These are phyloP conservation scores for Eulacestoma nigropectus DNA, from an alignment of 2,113 vertebrate species.

Conservation along the genomic window DNA sequence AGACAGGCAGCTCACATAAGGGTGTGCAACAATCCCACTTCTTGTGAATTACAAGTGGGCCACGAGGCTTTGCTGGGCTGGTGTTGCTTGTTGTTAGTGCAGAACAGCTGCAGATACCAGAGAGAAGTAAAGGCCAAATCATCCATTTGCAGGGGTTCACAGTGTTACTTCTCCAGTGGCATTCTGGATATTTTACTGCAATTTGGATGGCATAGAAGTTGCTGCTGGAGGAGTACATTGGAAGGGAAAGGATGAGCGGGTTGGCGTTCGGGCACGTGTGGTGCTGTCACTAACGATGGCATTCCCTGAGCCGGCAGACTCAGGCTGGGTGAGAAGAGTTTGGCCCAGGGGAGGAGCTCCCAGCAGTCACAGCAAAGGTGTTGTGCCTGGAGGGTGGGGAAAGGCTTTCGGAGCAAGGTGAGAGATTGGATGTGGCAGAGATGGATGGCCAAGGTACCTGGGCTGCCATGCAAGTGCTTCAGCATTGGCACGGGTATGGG, in stretches of 20 bases:
- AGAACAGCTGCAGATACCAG: not conserved
- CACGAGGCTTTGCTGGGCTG: not conserved
- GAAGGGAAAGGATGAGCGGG: not conserved
- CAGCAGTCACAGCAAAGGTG: not conserved
- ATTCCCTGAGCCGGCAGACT: rapidly evolving
- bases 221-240: not conserved
- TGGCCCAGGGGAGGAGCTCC: not conserved
- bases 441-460: not conserved
- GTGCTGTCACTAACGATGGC: rapidly evolving
- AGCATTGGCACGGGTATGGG: not conserved
- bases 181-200: not conserved
- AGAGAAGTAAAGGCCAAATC: not conserved
- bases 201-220: not conserved
- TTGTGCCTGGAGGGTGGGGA: not conserved
- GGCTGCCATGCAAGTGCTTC: rapidly evolving
- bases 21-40: rapidly evolving
- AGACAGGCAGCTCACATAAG: not conserved
- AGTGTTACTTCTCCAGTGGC: not conserved
- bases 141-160: not conserved
- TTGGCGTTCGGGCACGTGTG: not conserved
- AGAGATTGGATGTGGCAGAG: not conserved
- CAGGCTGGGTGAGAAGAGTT: not conserved
- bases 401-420: not conserved
- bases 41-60: not conserved
- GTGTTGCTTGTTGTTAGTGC: not conserved